Conservation (phyloP, 2,113 vertebrate genomes). For the Tyrannus savana region DNA sequence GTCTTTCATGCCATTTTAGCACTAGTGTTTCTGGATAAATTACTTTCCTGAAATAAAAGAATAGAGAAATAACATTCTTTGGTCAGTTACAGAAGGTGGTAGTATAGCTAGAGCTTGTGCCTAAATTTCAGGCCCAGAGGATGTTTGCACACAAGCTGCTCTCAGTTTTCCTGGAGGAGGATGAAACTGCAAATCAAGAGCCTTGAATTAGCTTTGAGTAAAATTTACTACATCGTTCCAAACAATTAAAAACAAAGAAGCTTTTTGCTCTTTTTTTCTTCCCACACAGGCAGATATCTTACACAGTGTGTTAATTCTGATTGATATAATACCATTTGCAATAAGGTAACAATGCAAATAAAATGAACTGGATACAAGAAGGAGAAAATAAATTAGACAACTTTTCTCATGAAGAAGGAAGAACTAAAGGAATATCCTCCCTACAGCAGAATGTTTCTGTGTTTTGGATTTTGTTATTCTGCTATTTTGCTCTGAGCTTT, state of each 20-base stretch:
- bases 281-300: background rate
- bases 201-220: background rate
- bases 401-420: background rate
- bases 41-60: background rate
- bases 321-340: background rate
- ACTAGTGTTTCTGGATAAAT: background rate
- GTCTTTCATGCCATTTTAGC: background rate
- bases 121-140: background rate
- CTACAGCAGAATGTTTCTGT: background rate
- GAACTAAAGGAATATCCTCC: background rate
- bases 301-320: background rate
- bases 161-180: background rate
- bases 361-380: background rate
- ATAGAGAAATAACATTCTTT: background rate
- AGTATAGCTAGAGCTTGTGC: background rate
- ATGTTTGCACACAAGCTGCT: background rate
- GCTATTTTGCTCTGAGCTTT: background rate
- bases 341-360: background rate
- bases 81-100: background rate
- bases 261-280: background rate
- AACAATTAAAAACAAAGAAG: background rate
- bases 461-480: background rate
- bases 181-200: background rate
- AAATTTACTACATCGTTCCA: background rate
- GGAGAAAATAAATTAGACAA: background rate